A percentile compares a stretch with the other conserved stretches of the same genome.
These are phyloP conservation scores for Rutilus rutilus DNA, from an alignment of 2,113 vertebrate genomes.

Conservation along the genomic window DNA sequence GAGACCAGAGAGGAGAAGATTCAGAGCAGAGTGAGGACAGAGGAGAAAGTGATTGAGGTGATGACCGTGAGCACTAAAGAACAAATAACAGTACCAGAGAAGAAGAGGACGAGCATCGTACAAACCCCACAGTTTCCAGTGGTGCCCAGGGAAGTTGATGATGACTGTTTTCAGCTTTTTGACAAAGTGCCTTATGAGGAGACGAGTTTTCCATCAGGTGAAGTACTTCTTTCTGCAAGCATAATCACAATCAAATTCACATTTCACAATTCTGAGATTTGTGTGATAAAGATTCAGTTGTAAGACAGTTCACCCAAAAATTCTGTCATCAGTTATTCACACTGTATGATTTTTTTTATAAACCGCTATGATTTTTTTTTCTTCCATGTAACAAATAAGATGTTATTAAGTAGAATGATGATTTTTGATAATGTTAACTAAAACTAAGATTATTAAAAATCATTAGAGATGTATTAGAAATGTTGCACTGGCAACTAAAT, in stretches of 20 bases:
- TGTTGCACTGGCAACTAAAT: too few relatives aligned
- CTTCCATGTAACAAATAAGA: not conserved
- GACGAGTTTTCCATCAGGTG: constrained; percentile 34
- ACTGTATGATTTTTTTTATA: not conserved
- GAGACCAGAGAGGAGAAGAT: not conserved
- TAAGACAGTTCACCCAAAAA: not conserved
- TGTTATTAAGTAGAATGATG: not conserved
- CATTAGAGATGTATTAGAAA: too few relatives aligned
- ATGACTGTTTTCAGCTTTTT: constrained; percentile 39
- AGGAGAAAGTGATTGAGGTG: constrained; percentile 16
- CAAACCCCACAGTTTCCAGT: constrained; percentile 18
- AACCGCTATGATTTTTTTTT: not conserved
- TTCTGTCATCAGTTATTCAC: not conserved
- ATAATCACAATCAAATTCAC: not conserved
- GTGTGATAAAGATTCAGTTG: not conserved
- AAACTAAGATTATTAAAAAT: too few relatives aligned
- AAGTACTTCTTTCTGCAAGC: not conserved
- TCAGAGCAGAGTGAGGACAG: not conserved
- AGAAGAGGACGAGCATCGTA: not conserved
- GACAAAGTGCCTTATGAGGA: constrained; percentile 11
- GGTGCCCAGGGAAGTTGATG: not conserved
- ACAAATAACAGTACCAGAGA: constrained; percentile 13
- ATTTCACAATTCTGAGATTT: not conserved
- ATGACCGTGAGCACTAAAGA: constrained; percentile 2
- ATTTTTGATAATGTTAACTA: too few relatives aligned